Conservation (phyloP, 2,797 vertebrate genomes). For the Diglossa cyanea region DNA sequence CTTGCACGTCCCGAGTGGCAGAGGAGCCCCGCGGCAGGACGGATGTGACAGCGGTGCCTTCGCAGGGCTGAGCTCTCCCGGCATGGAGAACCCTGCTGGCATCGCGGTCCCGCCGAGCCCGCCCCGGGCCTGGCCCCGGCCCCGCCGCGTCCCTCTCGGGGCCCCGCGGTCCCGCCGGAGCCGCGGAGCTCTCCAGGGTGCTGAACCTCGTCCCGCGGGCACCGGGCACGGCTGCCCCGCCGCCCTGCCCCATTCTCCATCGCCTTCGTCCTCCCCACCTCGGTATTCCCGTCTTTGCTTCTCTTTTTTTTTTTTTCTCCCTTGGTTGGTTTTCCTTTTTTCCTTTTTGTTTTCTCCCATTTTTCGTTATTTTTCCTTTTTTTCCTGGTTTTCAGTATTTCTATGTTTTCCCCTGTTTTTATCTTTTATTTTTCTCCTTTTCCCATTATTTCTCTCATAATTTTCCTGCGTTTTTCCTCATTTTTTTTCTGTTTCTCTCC, state of each 20-base stretch:
- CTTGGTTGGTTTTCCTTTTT: not conserved
- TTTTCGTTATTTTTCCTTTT: too few species aligned
- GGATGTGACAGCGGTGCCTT: not conserved
- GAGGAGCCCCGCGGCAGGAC: not conserved
- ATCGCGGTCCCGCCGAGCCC: too few species aligned
- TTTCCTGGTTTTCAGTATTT: not conserved
- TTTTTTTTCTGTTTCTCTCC: too few species aligned
- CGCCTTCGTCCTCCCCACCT: not conserved
- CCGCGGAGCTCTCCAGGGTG: constrained; percentile 71
- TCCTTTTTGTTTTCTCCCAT: accelerated
- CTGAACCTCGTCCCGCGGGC: constrained; percentile 42
- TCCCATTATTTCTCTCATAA: accelerated
- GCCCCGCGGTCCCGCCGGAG: not conserved
- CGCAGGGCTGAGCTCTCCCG: not conserved
- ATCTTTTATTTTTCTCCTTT: not conserved
- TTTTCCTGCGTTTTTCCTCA: accelerated
- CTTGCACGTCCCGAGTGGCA: not conserved
- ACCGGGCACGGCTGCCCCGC: not conserved
- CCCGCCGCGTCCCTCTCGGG: not conserved
- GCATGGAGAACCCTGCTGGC: not conserved
- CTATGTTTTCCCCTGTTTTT: accelerated
- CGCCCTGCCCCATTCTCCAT: accelerated
- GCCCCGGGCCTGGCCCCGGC: too few species aligned
- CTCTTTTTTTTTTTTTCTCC: not conserved
- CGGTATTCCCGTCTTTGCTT: not conserved